phyloP scores from a whole-genome alignment of 1,140 invertebrate species.

The Nixonia krombeini region DNA sequence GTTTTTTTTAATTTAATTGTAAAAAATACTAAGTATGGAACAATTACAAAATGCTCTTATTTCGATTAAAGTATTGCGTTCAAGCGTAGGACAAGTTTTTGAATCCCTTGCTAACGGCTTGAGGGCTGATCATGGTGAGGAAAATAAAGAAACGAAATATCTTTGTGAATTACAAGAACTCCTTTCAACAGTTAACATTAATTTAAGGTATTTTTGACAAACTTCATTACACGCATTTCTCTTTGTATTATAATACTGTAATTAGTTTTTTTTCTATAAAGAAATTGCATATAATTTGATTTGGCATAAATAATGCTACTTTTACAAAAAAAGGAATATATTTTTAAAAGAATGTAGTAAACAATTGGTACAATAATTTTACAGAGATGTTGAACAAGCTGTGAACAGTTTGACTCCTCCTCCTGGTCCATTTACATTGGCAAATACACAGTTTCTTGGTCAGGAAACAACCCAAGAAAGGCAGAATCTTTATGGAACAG shows the following conservation, averaged over 20 bases:
- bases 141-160: slow-evolving; percentile 84
- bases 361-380: no score
- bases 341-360: no score
- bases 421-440: slow-evolving; percentile 82
- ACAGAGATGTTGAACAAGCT: slow-evolving; percentile 83
- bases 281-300: no score
- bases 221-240: not conserved
- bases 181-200: slow-evolving; percentile 80
- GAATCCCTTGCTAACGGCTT: slow-evolving; percentile 84
- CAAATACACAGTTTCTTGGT: slow-evolving; percentile 85
- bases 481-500: slow-evolving; percentile 87
- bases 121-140: slow-evolving; percentile 81
- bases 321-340: no score
- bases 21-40: slow-evolving; percentile 70
- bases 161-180: slow-evolving; percentile 85
- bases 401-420: slow-evolving; percentile 80
- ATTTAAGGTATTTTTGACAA: slow-evolving; percentile 77
- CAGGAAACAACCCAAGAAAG: slow-evolving; percentile 90
- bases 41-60: slow-evolving; percentile 81
- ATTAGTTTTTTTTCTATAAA: slow-evolving; percentile 4
- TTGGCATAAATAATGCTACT: no score
- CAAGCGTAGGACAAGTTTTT: slow-evolving; percentile 86
- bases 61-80: slow-evolving; percentile 82
- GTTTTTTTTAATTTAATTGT: no score
- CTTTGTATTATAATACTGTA: slow-evolving; percentile 11